Evolutionary conservation across 1,140 invertebrate species (phyloP).

Genomic region (Sinonovacula constricta): DNA sequence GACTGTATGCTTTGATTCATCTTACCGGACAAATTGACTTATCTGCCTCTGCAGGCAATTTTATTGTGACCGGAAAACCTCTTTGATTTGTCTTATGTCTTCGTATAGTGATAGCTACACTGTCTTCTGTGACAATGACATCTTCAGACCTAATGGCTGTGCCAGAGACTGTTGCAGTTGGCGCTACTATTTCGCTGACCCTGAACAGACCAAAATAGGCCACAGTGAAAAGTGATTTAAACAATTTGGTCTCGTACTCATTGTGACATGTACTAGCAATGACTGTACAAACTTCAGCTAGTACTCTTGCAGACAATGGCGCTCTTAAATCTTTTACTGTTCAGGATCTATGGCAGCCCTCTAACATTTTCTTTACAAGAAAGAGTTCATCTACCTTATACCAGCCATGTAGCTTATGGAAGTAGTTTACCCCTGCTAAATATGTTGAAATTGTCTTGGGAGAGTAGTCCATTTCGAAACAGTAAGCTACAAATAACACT

Average conservation of each 20-base stretch:
- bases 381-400: conserved; percentile 5
- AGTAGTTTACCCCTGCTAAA: conserved; percentile 18
- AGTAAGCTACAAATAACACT: conserved; percentile 18
- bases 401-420: conserved; percentile 15
- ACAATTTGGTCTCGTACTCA: conserved; percentile 11
- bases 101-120: conserved; percentile 2
- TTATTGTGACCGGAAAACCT: neutral
- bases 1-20: neutral
- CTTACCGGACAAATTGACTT: neutral
- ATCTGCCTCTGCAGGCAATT: neutral
- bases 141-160: neutral
- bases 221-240: conserved; percentile 11
- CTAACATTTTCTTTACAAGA: conserved; percentile 24
- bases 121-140: neutral
- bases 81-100: conserved; percentile 36
- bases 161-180: no score
- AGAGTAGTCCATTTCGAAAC: conserved; percentile 21
- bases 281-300: neutral
- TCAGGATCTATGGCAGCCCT: conserved; percentile 8
- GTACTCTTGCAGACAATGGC: neutral
- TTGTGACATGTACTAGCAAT: neutral
- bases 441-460: conserved; percentile 16
- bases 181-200: conserved; percentile 18
- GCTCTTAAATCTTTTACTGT: neutral
- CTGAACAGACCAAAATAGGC: conserved; percentile 36